phyloP scores from a whole-genome alignment of 2,888 invertebrate species.

The Gasteruption jaculator region DNA sequence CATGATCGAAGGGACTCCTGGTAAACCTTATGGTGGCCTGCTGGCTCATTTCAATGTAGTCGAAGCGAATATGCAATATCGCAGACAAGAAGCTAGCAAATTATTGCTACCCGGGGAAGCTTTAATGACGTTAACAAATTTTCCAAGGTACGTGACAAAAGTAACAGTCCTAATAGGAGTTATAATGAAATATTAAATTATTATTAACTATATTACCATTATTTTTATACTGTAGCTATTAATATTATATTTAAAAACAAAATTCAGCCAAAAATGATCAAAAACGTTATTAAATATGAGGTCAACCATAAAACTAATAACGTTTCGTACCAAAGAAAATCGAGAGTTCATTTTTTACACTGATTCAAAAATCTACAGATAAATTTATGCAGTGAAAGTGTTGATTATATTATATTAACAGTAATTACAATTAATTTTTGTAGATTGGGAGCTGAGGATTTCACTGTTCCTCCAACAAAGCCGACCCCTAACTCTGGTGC shows the following conservation, averaged over 20 bases:
- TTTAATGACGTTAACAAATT: constrained; percentile 87
- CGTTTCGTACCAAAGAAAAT: neutral
- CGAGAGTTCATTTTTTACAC: neutral
- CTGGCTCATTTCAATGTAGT: constrained; percentile 97
- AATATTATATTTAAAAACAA: neutral
- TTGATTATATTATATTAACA: too few relatives aligned
- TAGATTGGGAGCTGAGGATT: constrained; percentile 83
- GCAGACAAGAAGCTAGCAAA: constrained; percentile 79
- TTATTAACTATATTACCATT: constrained; percentile 2
- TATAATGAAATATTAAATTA: too few relatives aligned
- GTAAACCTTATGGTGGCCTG: constrained; percentile 89
- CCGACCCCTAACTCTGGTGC: constrained; percentile 71
- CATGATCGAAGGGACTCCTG: constrained; percentile 99
- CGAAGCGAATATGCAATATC: constrained; percentile 93
- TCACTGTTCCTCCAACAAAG: constrained; percentile 75
- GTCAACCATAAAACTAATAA: neutral
- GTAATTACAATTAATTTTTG: constrained; percentile 21
- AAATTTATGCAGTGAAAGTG: too few relatives aligned
- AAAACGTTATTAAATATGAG: neutral
- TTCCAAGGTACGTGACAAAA: constrained; percentile 82
- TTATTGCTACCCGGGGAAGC: constrained; percentile 75
- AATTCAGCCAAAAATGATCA: too few relatives aligned
- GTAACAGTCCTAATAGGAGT: neutral
- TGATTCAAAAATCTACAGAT: neutral
- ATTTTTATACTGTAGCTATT: constrained; percentile 2